Evolutionary conservation across 2,797 vertebrate species (phyloP).

Genomic region (Chelon auratus): DNA sequence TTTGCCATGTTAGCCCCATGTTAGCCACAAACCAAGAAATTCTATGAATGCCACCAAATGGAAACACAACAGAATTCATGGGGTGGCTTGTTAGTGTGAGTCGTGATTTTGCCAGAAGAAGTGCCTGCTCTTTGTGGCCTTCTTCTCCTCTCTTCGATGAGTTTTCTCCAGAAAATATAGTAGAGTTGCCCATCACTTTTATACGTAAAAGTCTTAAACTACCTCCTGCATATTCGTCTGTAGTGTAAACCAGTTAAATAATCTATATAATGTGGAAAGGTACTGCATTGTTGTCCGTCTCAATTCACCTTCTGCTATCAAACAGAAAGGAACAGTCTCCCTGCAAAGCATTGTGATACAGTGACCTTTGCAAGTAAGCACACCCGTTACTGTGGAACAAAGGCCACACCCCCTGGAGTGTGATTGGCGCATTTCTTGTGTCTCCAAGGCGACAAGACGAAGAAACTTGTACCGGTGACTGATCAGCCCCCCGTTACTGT

Average conservation of each 20-base stretch:
- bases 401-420: constrained; percentile 76
- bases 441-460: constrained; percentile 94
- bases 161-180: constrained; percentile 30
- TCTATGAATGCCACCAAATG: constrained; percentile 5
- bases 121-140: background rate
- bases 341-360: constrained; percentile 39
- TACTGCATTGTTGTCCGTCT: constrained; percentile 69
- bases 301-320: constrained; percentile 61
- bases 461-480: constrained; percentile 82
- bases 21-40: constrained; percentile 9
- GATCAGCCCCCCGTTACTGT: constrained; percentile 86
- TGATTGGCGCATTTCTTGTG: constrained; percentile 93
- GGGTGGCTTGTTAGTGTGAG: background rate
- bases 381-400: constrained; percentile 17
- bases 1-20: constrained; percentile 35
- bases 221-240: background rate
- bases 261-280: background rate
- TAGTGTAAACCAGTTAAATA: background rate
- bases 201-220: background rate
- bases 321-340: constrained; percentile 24
- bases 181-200: background rate
- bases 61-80: background rate
- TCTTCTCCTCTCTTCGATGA: constrained; percentile 17
- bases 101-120: background rate
- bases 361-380: constrained; percentile 23